Evolutionary conservation across 35 echinoderm and acorn worm genomes (phyloP).

Genomic region (Strongylocentrotus purpuratus): DNA sequence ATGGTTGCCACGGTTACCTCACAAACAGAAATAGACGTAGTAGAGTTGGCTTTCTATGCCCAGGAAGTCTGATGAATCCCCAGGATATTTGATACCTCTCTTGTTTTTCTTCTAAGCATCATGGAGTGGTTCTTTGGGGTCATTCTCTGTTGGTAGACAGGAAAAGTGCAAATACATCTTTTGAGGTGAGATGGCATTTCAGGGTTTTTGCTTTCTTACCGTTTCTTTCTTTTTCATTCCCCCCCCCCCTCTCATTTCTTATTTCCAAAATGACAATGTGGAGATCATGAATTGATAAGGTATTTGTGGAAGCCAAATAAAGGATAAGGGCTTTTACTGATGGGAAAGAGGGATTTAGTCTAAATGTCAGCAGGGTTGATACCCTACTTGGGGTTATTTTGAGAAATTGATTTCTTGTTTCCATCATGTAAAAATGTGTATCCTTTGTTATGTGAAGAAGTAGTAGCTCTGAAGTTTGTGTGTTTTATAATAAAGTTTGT

Average conservation of each 20-base stretch:
- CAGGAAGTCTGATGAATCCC: constrained; percentile 11
- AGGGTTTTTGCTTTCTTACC: background rate
- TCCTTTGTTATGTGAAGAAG: no score
- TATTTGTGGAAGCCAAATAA: background rate
- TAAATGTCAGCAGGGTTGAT: background rate
- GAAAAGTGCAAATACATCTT: background rate
- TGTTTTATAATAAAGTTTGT: no score
- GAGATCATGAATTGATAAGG: constrained; percentile 2
- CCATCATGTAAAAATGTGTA: no score
- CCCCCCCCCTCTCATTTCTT: no score
- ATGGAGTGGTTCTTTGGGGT: background rate
- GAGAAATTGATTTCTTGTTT: no score
- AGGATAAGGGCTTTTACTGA: background rate
- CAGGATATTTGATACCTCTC: constrained; percentile 13
- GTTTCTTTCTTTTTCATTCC: no score
- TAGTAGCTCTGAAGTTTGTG: no score
- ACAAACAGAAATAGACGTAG: constrained; percentile 33
- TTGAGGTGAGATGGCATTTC: background rate
- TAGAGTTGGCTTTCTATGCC: background rate
- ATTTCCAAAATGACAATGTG: background rate
- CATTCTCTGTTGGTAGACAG: background rate
- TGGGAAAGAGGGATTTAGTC: background rate
- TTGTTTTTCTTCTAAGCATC: constrained; percentile 1
- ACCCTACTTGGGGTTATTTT: background rate
- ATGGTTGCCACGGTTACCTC: background rate